A percentile compares a stretch with the other conserved stretches of the same genome.
These are phyloP conservation scores for Drosophila pallidifrons DNA, from an alignment of 1,140 invertebrate species.

Conservation along the genomic window DNA sequence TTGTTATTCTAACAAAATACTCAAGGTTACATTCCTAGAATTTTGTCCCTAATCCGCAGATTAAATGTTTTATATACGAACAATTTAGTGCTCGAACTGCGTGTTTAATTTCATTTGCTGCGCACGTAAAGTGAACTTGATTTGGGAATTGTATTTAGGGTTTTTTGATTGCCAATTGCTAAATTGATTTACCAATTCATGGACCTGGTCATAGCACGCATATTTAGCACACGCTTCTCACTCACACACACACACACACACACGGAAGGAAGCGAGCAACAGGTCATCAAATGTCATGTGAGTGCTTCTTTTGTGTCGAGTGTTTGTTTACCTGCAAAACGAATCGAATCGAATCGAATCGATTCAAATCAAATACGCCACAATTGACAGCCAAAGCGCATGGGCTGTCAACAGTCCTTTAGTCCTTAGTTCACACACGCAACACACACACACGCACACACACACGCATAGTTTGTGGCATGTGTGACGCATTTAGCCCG, in stretches of 20 bases:
- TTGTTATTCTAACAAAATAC: too few relatives aligned
- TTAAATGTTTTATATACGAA: background rate
- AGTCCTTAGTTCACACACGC: background rate
- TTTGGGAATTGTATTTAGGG: background rate
- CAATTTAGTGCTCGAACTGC: background rate
- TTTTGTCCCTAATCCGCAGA: background rate
- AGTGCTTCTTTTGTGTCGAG: slow-evolving; percentile 3
- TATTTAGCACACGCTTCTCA: background rate
- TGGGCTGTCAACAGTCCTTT: slow-evolving; percentile 30
- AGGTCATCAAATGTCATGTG: slow-evolving; percentile 33
- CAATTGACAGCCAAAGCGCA: slow-evolving; percentile 38
- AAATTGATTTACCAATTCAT: slow-evolving; percentile 2
- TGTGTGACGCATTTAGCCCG: slow-evolving; percentile 10
- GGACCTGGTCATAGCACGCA: background rate
- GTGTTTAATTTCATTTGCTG: background rate
- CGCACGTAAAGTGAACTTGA: background rate
- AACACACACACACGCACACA: background rate
- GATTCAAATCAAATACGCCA: slow-evolving; percentile 38
- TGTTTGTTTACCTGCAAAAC: slow-evolving; percentile 35
- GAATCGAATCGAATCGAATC: slow-evolving; percentile 30
- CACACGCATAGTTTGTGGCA: background rate
- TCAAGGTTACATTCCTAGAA: too few relatives aligned
- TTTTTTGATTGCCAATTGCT: background rate
- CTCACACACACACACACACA: background rate
- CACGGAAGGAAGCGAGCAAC: slow-evolving; percentile 1